phyloP scores from a whole-genome alignment of 2,797 vertebrate species.

The Microctenopoma lineatum region DNA sequence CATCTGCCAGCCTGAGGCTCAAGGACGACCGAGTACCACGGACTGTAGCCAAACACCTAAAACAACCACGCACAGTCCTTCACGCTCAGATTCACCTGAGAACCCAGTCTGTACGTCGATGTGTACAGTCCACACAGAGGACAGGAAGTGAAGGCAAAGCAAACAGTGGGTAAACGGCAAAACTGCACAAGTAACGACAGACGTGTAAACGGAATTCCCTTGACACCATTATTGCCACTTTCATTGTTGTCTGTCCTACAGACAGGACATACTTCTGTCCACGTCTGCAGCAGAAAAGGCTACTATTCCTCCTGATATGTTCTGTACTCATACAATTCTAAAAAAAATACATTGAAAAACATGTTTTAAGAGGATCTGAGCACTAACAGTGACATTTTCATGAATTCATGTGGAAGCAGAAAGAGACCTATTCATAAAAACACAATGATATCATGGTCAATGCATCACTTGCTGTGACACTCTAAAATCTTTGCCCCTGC shows the following conservation, averaged over 20 bases:
- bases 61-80: constrained; percentile 1
- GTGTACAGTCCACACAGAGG: neutral
- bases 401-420: neutral
- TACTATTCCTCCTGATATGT: neutral
- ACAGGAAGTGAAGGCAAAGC: neutral
- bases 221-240: too few relatives aligned
- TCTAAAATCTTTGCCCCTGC: rapidly evolving
- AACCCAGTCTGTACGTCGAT: neutral
- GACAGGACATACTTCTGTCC: too few relatives aligned
- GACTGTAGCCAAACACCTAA: neutral
- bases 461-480: neutral
- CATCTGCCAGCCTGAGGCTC: constrained; percentile 50
- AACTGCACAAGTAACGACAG: too few relatives aligned
- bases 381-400: neutral
- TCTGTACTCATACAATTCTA: too few relatives aligned
- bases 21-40: constrained; percentile 3
- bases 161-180: too few relatives aligned
- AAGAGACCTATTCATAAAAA: constrained; percentile 4
- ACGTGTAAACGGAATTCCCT: too few relatives aligned
- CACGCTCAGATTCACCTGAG: constrained; percentile 33
- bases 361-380: too few relatives aligned
- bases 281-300: too few relatives aligned
- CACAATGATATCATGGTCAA: neutral
- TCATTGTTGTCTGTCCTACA: too few relatives aligned
- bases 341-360: neutral